Base-by-base conservation (phyloP, 2,113 vertebrate species). In the Dolichotis patagonum region DNA sequence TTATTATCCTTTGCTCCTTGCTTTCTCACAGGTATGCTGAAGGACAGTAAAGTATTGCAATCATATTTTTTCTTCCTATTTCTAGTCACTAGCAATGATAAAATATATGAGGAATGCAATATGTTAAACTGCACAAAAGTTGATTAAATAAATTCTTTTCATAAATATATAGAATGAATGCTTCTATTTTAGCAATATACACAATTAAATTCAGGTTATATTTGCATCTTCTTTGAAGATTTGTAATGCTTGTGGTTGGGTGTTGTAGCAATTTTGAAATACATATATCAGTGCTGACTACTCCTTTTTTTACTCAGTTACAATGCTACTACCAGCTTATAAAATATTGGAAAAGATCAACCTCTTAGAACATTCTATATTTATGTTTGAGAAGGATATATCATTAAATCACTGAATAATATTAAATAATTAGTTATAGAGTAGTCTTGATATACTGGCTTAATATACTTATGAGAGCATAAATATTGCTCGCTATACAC, bases 1-100 rank as follows among this genome's bases (percentile, higher is more conserved):
- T 97, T 97, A 96, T 96, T 93, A 93, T 97, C n/a, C 35, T 89
- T 97, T 98, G 81, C 82, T 95, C 58, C 62, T 83, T 60, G 77
- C 82, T 91, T 97, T 24, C 49, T 91, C 71, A 94, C 84, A 97
- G 98, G 97, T 94, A 7, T 35, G 93, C 82, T 98, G 96, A 97
- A 98, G 91, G 93, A 98, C 94, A 95, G 52, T 96, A 85, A 96
- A 82, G 7, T 85, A 54, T 78, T 85, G 28, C 24, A 80, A 90
- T 95, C 83, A 92, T 96, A 75, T 95, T 97, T 95, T 96, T 67
- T 69, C 8, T 12, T 88, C 58, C 81, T 35, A 89, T 93, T 93
- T 46, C n/a, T 62, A 71, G 62, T 84, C 56, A 96, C 0, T 0
- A 24, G 63, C 54, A 1, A 7, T 60, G 85, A 80, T 96, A n/a